Conservation (phyloP, 2,888 invertebrate species). For the Emmelina monodactyla region DNA sequence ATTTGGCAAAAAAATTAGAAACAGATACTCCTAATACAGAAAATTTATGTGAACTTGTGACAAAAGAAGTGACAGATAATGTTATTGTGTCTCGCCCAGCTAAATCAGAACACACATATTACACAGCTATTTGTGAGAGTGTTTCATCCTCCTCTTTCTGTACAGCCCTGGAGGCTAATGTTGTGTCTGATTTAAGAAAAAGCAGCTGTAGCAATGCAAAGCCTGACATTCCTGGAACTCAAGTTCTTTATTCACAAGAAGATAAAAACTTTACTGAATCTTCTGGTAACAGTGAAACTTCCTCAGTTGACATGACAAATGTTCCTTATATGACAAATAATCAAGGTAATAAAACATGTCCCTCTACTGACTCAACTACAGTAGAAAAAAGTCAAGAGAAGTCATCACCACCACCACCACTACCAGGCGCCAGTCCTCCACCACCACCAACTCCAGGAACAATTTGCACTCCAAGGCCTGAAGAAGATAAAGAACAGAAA, state of each 20-base stretch:
- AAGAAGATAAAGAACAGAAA: no score
- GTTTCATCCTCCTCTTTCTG: slow-evolving; percentile 44
- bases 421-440: slow-evolving; percentile 24
- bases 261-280: slow-evolving; percentile 17
- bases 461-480: slow-evolving; percentile 39
- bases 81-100: neutral
- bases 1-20: slow-evolving; percentile 32
- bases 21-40: slow-evolving; percentile 24
- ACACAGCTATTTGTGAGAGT: slow-evolving; percentile 25
- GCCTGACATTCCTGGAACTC: slow-evolving; percentile 17
- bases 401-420: slow-evolving; percentile 25
- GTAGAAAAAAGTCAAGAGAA: no score
- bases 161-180: slow-evolving; percentile 25
- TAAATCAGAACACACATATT: slow-evolving; percentile 21
- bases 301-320: neutral
- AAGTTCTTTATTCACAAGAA: slow-evolving; percentile 27
- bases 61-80: no score
- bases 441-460: slow-evolving; percentile 39
- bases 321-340: no score
- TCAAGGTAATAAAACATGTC: no score
- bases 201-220: neutral
- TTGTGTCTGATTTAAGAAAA: no score
- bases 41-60: slow-evolving; percentile 2
- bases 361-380: no score
- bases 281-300: neutral